Conservation (phyloP, 2,113 vertebrate genomes). For the Talpa occidentalis region DNA sequence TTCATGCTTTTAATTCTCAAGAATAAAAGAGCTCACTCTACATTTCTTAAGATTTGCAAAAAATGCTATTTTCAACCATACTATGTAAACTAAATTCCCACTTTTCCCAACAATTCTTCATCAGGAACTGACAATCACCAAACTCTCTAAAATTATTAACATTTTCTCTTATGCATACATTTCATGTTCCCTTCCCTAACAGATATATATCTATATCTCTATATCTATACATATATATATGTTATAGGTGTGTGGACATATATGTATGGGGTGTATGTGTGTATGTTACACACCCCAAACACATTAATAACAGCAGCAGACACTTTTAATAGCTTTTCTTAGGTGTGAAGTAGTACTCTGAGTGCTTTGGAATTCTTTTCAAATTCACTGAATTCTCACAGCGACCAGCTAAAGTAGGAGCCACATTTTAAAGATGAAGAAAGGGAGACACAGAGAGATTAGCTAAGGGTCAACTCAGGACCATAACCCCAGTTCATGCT, state of each 20-base stretch:
- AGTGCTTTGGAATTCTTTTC: not conserved
- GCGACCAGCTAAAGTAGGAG: not conserved
- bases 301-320: not conserved
- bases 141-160: constrained; percentile 41
- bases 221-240: no score
- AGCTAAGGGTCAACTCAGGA: not conserved
- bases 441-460: not conserved
- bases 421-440: not conserved
- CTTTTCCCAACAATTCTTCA: constrained; percentile 37
- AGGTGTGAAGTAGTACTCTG: not conserved
- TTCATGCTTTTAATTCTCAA: constrained; percentile 53
- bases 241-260: not conserved
- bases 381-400: not conserved
- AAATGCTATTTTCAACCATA: constrained; percentile 27
- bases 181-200: not conserved
- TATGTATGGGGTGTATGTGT: not conserved
- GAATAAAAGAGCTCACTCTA: constrained; percentile 14
- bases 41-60: constrained; percentile 46
- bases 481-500: not conserved
- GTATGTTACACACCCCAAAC: not conserved
- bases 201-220: no score
- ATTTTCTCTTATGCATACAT: not conserved
- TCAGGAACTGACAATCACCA: not conserved
- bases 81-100: constrained; percentile 6
- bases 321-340: not conserved